Base-by-base conservation (phyloP, 2,113 vertebrate species). In the Stomatorhinus ivindoensis region DNA sequence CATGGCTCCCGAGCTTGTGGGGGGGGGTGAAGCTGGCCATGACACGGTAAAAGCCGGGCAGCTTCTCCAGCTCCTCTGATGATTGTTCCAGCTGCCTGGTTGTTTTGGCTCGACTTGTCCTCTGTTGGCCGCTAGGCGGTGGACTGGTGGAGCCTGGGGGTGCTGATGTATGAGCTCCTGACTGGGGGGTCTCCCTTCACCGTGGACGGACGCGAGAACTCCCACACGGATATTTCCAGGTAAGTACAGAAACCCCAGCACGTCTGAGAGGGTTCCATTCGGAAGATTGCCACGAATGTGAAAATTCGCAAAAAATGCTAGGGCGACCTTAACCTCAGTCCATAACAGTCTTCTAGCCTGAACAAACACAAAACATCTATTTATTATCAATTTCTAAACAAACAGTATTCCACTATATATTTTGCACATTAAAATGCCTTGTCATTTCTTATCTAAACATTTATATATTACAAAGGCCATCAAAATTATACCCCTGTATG, bases 81-180 rank as follows among this genome's bases (percentile, higher is more conserved):
- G 10, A 47, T 11, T 86, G 10, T n/a, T 11, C 21, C 50, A 0
- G 7, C n/a, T 4, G 24, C 47, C 44, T 5, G 0, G 0, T n/a
- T 85, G 3, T n/a, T 85, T 7, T 42, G 35, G 35, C 17, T 35
- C 42, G 73, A 80, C 8, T 19, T n/a, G 46, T n/a, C 47, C 17
- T 86, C 24, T 86, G 83, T 10, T 86, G 82, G 69, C n/a, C 86
- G 73, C 27, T 92, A 99, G 98, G 98, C 98, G 44, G 98, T 99
- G 93, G 98, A 99, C 94, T 99, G 98, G 98, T 99, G 98, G 98
- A 99, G 98, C 93, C 95, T 99, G 80, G 98, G 98, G 47, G 98
- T 99, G 89, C 93, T 99, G 89, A 99, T 98, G 97, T 99, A 99
- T 89, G 98, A 99, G 91, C 95, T 99, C 73, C 90, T 99, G 93